These are phyloP conservation scores for Pelecanus crispus DNA, from an alignment of 2,113 vertebrate species.

Conservation along the genomic window DNA sequence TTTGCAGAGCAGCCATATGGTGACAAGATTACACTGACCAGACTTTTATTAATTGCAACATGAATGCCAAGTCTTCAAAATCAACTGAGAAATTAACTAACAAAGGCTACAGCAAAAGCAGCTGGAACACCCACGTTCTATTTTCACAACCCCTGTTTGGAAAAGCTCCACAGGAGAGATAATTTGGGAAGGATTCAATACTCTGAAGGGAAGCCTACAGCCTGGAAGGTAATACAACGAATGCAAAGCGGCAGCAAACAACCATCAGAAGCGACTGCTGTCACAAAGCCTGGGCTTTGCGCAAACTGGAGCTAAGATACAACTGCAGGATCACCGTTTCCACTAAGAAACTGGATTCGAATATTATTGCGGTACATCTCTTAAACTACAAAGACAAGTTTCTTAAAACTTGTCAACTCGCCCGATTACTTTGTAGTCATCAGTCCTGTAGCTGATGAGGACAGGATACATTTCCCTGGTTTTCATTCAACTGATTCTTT, in stretches of 20 bases:
- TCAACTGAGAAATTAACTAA: neutral
- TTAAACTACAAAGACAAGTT: neutral
- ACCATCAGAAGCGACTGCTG: accelerated
- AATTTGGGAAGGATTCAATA: neutral
- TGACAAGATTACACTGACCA: neutral
- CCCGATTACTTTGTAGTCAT: neutral
- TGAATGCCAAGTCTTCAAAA: neutral
- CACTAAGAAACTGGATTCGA: accelerated
- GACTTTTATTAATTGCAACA: neutral
- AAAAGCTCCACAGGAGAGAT: neutral
- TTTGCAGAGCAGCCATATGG: neutral
- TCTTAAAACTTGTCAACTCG: neutral
- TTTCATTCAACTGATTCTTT: neutral
- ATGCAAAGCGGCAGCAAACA: neutral
- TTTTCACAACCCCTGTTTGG: neutral
- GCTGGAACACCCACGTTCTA: neutral
- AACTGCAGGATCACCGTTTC: neutral
- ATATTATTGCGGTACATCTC: accelerated
- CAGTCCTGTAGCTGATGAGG: neutral
- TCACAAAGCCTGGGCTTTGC: neutral
- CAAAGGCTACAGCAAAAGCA: neutral
- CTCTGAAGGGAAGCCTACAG: neutral
- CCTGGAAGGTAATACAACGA: neutral
- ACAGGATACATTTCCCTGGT: neutral
- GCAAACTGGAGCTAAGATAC: neutral